These are phyloP conservation scores for Acleris literana DNA, from an alignment of 2,888 invertebrate species.

Conservation along the genomic window DNA sequence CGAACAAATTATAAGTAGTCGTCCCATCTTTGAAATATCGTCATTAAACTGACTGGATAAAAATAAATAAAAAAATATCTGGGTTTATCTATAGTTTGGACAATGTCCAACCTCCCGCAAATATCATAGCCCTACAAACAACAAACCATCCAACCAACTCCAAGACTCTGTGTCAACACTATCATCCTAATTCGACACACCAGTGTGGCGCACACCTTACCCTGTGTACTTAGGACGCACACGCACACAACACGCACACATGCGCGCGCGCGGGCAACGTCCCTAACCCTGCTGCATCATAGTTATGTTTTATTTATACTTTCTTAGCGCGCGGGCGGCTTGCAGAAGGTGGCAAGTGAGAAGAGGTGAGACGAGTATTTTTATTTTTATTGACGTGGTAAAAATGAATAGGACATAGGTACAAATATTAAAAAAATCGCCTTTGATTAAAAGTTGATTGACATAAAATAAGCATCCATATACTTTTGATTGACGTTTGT, in stretches of 20 bases:
- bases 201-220: conserved; percentile 45
- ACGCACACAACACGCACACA: conserved; percentile 39
- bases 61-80: no score
- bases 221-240: conserved; percentile 71
- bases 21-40: no score
- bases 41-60: no score
- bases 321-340: conserved; percentile 66
- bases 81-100: no score
- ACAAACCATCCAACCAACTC: neutral
- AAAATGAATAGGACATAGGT: no score
- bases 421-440: no score
- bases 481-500: no score
- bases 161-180: neutral
- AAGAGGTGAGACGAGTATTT: conserved; percentile 7
- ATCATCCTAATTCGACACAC: neutral
- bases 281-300: conserved; percentile 65
- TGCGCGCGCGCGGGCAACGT: conserved; percentile 68
- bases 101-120: no score
- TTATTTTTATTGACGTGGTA: neutral
- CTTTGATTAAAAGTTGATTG: no score
- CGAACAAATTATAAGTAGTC: no score
- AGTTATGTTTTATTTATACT: conserved; percentile 83
- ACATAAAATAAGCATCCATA: no score
- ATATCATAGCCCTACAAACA: neutral
- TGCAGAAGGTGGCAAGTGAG: conserved; percentile 55